Percentiles rank a stretch among this genome's conserved stretches.
Conservation (phyloP, 2,888 invertebrate genomes). For the Empis stercorea region DNA sequence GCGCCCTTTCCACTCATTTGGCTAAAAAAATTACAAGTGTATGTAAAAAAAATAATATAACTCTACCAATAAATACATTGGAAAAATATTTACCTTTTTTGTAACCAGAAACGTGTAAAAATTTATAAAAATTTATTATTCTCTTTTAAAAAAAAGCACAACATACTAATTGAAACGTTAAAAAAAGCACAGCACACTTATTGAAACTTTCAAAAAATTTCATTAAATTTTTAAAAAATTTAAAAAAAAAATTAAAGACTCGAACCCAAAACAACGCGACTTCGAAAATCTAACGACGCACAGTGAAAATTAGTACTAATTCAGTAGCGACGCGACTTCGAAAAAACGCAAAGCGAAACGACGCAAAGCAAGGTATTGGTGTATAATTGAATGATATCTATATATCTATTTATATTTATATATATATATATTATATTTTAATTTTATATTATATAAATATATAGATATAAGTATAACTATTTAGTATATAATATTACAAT, state of each 20-base stretch:
- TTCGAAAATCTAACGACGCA: conserved; percentile 11
- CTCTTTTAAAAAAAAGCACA: neutral
- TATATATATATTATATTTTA: no score
- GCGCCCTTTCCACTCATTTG: conserved; percentile 9
- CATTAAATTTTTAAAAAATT: no score
- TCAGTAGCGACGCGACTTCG: conserved; percentile 12
- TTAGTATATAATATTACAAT: no score
- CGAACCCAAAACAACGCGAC: conserved; percentile 3
- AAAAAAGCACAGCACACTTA: neutral
- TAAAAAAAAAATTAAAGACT: neutral
- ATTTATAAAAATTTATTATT: conserved; percentile 7
- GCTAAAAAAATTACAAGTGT: conserved; percentile 10
- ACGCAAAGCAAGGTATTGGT: conserved; percentile 13
- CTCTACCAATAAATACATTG: conserved; percentile 4
- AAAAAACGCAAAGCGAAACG: conserved; percentile 13
- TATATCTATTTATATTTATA: no score
- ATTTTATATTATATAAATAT: no score
- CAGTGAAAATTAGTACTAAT: conserved; percentile 12
- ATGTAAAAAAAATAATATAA: conserved; percentile 3
- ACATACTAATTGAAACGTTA: neutral
- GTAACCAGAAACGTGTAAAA: conserved; percentile 7
- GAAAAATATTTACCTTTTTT: conserved; percentile 7
- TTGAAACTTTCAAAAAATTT: neutral
- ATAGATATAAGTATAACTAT: no score
- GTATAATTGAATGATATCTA: no score